These are phyloP conservation scores for Drosophila mauritiana DNA, from an alignment of 1,140 invertebrate genomes.

Conservation along the genomic window DNA sequence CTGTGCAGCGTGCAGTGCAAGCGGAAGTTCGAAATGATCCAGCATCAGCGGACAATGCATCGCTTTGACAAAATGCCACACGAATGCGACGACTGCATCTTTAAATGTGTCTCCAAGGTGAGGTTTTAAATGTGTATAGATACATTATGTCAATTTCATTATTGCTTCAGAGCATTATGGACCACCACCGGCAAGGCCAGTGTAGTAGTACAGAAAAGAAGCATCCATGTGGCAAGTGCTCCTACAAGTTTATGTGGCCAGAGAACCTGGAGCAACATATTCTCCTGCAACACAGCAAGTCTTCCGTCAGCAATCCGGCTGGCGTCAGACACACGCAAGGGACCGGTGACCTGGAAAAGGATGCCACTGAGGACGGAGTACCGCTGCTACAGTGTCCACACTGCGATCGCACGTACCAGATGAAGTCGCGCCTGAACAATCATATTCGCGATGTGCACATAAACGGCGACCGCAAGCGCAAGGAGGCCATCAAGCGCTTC, in stretches of 20 bases:
- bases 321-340: not conserved
- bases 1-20: constrained; percentile 85
- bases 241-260: constrained; percentile 85
- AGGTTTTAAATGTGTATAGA: not conserved
- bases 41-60: constrained; percentile 76
- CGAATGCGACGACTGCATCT: constrained; percentile 74
- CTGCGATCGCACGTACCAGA: constrained; percentile 70
- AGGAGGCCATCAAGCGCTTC: constrained; percentile 69
- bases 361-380: constrained; percentile 49
- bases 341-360: constrained; percentile 61
- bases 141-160: not conserved
- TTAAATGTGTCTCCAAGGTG: constrained; percentile 75
- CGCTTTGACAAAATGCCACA: constrained; percentile 73
- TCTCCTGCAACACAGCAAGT: constrained; percentile 83
- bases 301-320: constrained; percentile 54
- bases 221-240: constrained; percentile 85
- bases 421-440: constrained; percentile 71
- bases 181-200: constrained; percentile 65
- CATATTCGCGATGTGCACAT: constrained; percentile 72
- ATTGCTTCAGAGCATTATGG: constrained; percentile 65
- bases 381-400: constrained; percentile 83
- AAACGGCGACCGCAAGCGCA: constrained; percentile 73
- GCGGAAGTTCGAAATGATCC: constrained; percentile 78
- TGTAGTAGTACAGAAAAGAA: constrained; percentile 70
- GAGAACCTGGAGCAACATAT: constrained; percentile 85